Evolutionary conservation across 1,140 invertebrate species (phyloP), one percentile per base, ranked within the genome.

Genomic region (Cotesia chilonis): DNA sequence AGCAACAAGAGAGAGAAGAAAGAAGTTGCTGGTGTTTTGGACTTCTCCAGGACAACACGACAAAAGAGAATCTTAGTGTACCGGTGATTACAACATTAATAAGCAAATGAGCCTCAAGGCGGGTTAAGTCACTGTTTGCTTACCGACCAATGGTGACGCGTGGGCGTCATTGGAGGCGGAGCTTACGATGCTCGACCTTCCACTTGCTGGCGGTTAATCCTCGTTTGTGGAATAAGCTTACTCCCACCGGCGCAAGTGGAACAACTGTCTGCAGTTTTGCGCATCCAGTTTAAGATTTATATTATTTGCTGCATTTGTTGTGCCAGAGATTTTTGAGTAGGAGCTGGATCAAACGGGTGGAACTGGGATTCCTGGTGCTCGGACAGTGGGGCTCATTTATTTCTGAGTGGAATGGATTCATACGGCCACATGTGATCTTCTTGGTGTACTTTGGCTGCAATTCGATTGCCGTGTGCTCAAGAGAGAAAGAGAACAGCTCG

Each of bases 41-140:
- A 77, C 70, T 59, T 59, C 68, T 57, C 28, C 28, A 70, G 20
- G 77, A 79, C 75, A 77, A 79, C 79, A 80, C 82, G 80, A 84
- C 82, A 83, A 83, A 83, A 84, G 85, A 84, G 82, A 80, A 85
- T 85, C 84, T 82, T 79, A 47, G 10, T 28, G 28, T 28, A 79
- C 82, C 81, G 79, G 79, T 85, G 84, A 87, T 87, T 87, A 86
- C 85, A 84, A 85, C 84, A 86, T 86, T 87, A 87, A 87, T 87
- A 87, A 86, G 86, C 85, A 86, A 87, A 87, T 87, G 85, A 86
- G 83, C 79, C 84, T 82, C 77, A 76, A 81, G 83, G 84, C 83
- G 83, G 81, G 80, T 82, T 80, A 79, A 77, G 78, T 75, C 70
- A 67, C 28, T 28, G 28, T 28, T 28, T 28, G 28, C 28, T 28